These are phyloP conservation scores for Hetaerina titia DNA, from an alignment of 2,888 invertebrate genomes.

Conservation along the genomic window DNA sequence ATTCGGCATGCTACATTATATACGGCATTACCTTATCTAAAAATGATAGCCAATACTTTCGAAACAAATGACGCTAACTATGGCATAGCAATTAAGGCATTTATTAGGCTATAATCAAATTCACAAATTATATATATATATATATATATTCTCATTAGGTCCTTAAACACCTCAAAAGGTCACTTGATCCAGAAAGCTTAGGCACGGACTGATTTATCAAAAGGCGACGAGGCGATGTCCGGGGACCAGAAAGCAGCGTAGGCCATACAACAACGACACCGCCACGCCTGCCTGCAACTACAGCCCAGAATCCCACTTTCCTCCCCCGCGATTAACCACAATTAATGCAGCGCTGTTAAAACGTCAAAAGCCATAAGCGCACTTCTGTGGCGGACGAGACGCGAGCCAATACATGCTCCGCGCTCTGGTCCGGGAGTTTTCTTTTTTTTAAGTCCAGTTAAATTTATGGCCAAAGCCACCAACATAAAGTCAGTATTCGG, in stretches of 20 bases:
- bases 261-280: not conserved
- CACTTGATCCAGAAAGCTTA: no score
- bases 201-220: no score
- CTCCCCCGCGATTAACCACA: not conserved
- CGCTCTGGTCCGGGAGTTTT: not conserved
- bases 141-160: no score
- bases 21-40: no score
- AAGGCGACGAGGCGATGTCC: no score
- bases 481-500: not conserved
- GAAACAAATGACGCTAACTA: no score
- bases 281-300: not conserved
- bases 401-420: not conserved
- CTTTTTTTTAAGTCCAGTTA: not conserved
- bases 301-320: not conserved
- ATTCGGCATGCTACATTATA: no score
- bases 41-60: no score
- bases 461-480: not conserved
- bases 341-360: not conserved
- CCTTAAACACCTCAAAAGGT: no score
- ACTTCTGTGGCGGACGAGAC: not conserved
- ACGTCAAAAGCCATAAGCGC: not conserved
- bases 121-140: no score
- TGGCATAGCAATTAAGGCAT: no score
- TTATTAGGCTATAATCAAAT: no score
- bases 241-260: not conserved